phyloP scores from a whole-genome alignment of 2,797 vertebrate species.

The Onychomys arenicola region DNA sequence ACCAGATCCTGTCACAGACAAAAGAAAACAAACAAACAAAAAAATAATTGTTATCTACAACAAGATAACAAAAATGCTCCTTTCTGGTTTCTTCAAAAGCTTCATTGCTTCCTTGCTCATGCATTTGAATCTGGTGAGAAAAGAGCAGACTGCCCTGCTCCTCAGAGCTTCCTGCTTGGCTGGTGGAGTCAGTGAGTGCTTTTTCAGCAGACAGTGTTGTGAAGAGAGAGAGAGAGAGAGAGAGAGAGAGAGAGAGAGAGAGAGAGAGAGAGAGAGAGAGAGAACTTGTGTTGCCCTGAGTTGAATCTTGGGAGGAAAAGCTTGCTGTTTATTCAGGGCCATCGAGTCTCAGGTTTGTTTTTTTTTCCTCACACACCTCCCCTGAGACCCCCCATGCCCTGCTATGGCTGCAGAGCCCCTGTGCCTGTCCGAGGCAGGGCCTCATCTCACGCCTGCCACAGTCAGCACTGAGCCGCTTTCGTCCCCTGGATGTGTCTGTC shows the following conservation, averaged over 20 bases:
- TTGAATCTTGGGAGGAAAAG: background rate
- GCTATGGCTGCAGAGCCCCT: background rate
- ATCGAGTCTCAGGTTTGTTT: background rate
- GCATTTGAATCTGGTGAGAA: too few species aligned
- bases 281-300: too few species aligned
- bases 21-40: background rate
- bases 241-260: too few species aligned
- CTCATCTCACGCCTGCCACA: background rate
- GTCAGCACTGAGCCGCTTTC: background rate
- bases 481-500: background rate
- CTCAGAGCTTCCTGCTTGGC: background rate
- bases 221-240: too few species aligned
- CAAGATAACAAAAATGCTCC: background rate
- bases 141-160: background rate
- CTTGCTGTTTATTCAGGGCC: background rate
- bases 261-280: too few species aligned
- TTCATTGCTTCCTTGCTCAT: background rate
- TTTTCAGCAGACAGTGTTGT: background rate
- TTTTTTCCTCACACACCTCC: background rate
- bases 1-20: background rate
- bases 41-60: background rate
- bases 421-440: background rate
- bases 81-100: background rate
- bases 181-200: too few species aligned
- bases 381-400: background rate